Percentiles rank a stretch among this genome's conserved stretches.
phyloP scores from a whole-genome alignment of 2,113 vertebrate species.

The Rhabdomys dilectus region DNA sequence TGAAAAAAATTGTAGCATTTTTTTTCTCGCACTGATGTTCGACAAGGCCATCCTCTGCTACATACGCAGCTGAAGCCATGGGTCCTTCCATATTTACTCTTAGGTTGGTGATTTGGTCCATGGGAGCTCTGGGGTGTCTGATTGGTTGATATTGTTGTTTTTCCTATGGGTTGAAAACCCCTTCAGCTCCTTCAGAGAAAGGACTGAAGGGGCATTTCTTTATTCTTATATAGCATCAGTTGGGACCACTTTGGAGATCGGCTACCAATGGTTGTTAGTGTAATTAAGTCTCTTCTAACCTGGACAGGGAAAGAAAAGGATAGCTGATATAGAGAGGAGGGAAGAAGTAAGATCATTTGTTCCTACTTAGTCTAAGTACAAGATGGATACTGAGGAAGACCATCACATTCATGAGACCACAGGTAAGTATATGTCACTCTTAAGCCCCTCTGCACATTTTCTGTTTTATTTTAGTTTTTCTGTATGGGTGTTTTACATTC shows the following conservation, averaged over 20 bases:
- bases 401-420: fast-evolving
- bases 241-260: background rate
- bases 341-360: background rate
- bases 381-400: background rate
- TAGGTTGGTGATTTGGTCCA: too few species aligned
- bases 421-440: too few species aligned
- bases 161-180: too few species aligned
- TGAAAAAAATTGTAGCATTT: background rate
- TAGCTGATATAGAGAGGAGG: background rate
- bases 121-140: too few species aligned
- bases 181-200: too few species aligned
- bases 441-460: background rate
- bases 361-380: background rate
- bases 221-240: too few species aligned
- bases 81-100: too few species aligned
- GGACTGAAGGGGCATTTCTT: too few species aligned
- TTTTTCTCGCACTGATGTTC: too few species aligned
- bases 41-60: too few species aligned
- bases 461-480: background rate
- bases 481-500: background rate
- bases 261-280: background rate
- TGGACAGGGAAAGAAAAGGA: background rate
- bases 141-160: too few species aligned
- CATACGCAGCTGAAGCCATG: too few species aligned
- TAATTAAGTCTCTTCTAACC: background rate